phyloP scores from a whole-genome alignment of 1,140 invertebrate genomes.

The Schlechtendalia chinensis region DNA sequence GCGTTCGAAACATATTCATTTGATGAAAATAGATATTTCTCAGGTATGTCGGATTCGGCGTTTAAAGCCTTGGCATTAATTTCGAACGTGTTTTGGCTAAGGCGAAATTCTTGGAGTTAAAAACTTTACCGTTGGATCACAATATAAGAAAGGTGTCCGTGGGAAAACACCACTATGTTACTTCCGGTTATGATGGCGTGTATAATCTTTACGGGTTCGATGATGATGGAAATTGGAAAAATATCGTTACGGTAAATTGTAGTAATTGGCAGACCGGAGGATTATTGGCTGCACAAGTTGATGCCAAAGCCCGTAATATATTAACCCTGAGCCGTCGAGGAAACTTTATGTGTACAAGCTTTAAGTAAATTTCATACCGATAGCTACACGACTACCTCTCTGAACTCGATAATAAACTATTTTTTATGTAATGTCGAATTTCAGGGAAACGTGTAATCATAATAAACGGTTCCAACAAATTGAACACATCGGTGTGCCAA shows the following conservation, averaged over 20 bases:
- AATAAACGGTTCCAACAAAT: neutral
- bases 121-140: conserved; percentile 4
- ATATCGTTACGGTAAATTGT: conserved; percentile 1
- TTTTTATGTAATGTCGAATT: neutral
- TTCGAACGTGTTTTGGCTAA: neutral
- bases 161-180: conserved; percentile 11
- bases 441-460: neutral
- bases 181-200: conserved; percentile 21
- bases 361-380: conserved; percentile 35
- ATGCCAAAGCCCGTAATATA: conserved; percentile 23
- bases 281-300: conserved; percentile 23
- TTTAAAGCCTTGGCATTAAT: neutral
- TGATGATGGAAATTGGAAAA: conserved; percentile 14
- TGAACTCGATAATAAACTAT: neutral
- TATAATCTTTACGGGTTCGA: conserved; percentile 22
- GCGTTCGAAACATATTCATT: neutral
- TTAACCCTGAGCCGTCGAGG: conserved; percentile 40
- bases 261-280: conserved; percentile 44
- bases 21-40: neutral
- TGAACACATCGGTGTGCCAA: neutral
- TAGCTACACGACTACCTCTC: too few relatives aligned
- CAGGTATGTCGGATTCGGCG: neutral
- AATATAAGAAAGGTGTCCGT: neutral
- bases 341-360: conserved; percentile 44
- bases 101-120: neutral